Conservation (phyloP, 1,140 invertebrate species). For the Rhagoletis zephyria region DNA sequence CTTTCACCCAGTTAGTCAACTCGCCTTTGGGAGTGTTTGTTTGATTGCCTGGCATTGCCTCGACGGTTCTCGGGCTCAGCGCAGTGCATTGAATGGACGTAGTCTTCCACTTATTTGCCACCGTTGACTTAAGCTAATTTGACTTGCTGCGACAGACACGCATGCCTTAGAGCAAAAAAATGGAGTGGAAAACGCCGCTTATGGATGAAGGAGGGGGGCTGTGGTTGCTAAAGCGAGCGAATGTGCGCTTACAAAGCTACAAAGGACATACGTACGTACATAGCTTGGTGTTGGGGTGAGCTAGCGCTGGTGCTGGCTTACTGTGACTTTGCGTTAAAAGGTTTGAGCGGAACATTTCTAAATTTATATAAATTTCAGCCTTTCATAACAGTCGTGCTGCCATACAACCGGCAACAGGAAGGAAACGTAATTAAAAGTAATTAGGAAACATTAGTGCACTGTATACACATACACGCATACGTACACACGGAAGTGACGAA, state of each 20-base stretch:
- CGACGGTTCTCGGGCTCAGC: not conserved
- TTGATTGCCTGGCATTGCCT: not conserved
- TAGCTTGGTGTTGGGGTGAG: not conserved
- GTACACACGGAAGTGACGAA: not conserved
- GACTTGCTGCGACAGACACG: slow-evolving; percentile 25
- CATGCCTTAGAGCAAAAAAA: not conserved
- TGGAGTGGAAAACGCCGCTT: not conserved
- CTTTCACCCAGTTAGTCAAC: not conserved
- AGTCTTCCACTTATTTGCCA: slow-evolving; percentile 37
- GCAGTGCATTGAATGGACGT: slow-evolving; percentile 12
- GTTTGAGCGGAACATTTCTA: slow-evolving; percentile 25
- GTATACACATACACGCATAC: not conserved
- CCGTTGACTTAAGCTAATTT: slow-evolving; percentile 52
- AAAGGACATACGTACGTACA: not conserved
- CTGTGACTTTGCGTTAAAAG: not conserved
- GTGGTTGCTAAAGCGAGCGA: not conserved
- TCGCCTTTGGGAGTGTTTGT: not conserved
- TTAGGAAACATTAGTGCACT: slow-evolving; percentile 49
- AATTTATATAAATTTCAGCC: slow-evolving; percentile 40
- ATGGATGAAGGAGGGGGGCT: too few relatives aligned
- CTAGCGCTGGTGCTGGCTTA: not conserved
- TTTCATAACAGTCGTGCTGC: not conserved
- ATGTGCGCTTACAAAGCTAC: not conserved
- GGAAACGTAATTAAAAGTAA: slow-evolving; percentile 52
- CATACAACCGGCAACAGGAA: slow-evolving; percentile 29